A percentile compares a stretch with the other conserved stretches of the same genome.
phyloP scores from a whole-genome alignment of 2,888 invertebrate species.

The Thelaira solivaga region DNA sequence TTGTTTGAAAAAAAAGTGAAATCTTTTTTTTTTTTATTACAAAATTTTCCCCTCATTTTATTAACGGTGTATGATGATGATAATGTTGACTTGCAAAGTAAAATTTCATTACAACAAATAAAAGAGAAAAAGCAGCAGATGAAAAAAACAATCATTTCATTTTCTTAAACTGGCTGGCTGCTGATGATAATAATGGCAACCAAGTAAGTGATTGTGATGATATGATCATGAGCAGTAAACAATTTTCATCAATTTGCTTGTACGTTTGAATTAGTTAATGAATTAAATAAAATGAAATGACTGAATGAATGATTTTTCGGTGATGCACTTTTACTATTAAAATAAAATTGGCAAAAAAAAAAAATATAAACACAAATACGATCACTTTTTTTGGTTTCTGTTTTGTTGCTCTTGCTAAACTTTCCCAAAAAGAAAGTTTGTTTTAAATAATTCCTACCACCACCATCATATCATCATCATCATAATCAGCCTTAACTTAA shows the following conservation, averaged over 20 bases:
- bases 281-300: conserved; percentile 38
- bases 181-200: background rate
- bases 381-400: conserved; percentile 43
- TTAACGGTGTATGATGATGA: conserved; percentile 11
- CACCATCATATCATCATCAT: too few relatives aligned
- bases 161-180: conserved; percentile 11
- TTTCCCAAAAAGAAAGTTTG: conserved; percentile 60
- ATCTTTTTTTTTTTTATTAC: conserved; percentile 33
- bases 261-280: conserved; percentile 43
- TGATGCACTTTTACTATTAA: conserved; percentile 58
- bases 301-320: conserved; percentile 34
- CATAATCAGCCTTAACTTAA: too few relatives aligned
- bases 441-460: conserved; percentile 55
- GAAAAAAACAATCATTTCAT: background rate
- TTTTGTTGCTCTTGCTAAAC: conserved; percentile 31
- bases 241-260: conserved; percentile 41
- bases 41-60: conserved; percentile 44
- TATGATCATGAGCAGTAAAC: conserved; percentile 39
- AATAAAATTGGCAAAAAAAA: conserved; percentile 46
- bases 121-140: background rate
- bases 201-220: background rate
- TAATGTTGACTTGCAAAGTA: conserved; percentile 21
- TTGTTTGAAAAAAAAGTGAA: conserved; percentile 43
- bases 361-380: conserved; percentile 50
- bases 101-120: conserved; percentile 21